These are phyloP conservation scores for Polydrusus tereticollis DNA, from an alignment of 2,888 invertebrate species.

Conservation along the genomic window DNA sequence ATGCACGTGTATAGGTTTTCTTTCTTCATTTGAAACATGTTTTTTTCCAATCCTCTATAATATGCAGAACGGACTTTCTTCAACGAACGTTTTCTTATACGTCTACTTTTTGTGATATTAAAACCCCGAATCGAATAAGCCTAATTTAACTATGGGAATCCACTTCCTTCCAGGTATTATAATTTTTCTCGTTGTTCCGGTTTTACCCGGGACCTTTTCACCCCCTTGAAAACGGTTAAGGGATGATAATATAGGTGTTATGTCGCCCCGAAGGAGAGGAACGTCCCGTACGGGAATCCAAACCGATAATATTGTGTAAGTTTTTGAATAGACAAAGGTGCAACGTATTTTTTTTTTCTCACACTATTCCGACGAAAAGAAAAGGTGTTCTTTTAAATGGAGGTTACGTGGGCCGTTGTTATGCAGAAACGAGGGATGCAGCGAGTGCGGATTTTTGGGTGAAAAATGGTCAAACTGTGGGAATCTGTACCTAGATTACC, in stretches of 20 bases:
- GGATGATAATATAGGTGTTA: slow-evolving; percentile 40
- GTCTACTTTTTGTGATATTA: not conserved
- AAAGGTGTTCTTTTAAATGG: not conserved
- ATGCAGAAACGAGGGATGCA: slow-evolving; percentile 7
- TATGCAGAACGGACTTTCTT: slow-evolving; percentile 4
- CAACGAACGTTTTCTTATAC: slow-evolving; percentile 10
- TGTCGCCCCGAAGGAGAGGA: not conserved
- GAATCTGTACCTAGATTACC: not conserved
- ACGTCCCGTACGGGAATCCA: slow-evolving; percentile 3
- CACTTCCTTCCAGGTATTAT: slow-evolving; percentile 14
- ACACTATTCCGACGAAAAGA: slow-evolving; percentile 8
- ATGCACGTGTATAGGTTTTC: not conserved
- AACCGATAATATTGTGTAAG: slow-evolving; percentile 15
- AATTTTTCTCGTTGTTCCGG: slow-evolving; percentile 42
- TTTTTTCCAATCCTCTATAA: not conserved
- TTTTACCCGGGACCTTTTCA: slow-evolving; percentile 35
- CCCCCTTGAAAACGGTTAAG: slow-evolving; percentile 45
- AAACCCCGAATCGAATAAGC: not conserved
- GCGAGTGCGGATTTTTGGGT: not conserved
- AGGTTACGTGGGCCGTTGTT: not conserved
- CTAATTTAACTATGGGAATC: not conserved
- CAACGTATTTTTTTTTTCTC: slow-evolving; percentile 14
- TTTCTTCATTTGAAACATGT: not conserved
- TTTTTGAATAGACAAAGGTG: slow-evolving; percentile 4
- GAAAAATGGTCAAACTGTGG: not conserved